These are phyloP conservation scores for Climacteris rufus DNA, from an alignment of 2,113 vertebrate genomes.

Conservation along the genomic window DNA sequence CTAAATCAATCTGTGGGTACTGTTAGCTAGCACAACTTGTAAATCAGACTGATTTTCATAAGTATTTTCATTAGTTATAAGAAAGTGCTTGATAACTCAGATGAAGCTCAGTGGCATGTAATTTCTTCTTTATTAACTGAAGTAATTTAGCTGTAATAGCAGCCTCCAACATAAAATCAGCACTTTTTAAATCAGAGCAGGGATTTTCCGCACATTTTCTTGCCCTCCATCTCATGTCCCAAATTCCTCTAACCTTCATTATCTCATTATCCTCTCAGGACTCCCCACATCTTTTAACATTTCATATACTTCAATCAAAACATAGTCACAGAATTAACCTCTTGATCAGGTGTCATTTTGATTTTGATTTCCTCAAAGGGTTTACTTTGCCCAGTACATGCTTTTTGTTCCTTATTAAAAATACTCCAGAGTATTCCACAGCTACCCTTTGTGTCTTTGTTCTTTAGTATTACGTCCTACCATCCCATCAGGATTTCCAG, in stretches of 20 bases:
- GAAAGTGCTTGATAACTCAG: slow-evolving; percentile 13
- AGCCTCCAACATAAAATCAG: neutral
- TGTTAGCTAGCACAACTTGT: neutral
- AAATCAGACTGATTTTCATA: neutral
- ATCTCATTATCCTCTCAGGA: neutral
- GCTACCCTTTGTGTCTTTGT: neutral
- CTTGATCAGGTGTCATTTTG: neutral
- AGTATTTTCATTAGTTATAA: neutral
- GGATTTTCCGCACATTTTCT: neutral
- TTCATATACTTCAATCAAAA: neutral
- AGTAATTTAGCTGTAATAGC: slow-evolving; percentile 5
- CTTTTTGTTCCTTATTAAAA: neutral
- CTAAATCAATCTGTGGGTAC: neutral
- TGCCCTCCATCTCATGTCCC: neutral
- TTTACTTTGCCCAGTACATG: neutral
- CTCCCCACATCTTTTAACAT: neutral
- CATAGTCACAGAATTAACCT: neutral
- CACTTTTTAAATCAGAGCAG: neutral
- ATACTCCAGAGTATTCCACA: neutral
- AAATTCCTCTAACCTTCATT: neutral
- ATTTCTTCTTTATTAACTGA: slow-evolving; percentile 1
- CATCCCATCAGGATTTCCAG: neutral
- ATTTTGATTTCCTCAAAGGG: neutral
- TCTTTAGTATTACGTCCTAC: neutral
- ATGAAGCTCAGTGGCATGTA: neutral